Base-by-base conservation (phyloP, 2,888 invertebrate species). In the Agelastica alni region DNA sequence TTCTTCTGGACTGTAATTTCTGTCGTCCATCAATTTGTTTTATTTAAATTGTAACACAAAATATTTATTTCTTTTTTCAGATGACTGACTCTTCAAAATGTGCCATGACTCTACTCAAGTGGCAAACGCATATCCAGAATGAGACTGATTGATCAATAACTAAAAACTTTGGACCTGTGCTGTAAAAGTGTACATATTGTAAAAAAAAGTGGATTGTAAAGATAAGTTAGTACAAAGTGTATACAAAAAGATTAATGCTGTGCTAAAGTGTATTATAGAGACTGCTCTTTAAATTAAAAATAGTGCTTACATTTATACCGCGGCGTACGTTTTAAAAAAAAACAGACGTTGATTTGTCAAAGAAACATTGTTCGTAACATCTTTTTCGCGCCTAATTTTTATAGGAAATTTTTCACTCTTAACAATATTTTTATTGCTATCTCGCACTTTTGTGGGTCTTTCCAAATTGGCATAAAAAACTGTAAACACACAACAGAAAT, bases 101-200 rank as follows among this genome's bases (percentile, higher is more conserved):
- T 58, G 54, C 54, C 56, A 59, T 52, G 43, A 41, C 36, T 45
- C 43, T 45, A 44, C 30, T 28, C 48, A 47, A 30, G 56, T 61
- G 63, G 62, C 61, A 54, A 58, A 63, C n/a, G 66, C 68, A 68
- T 68, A 68, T 68, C 68, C 61, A 55, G 70, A 65, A 69, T 64
- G 68, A 71, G 73, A 72, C 71, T 72, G 71, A 72, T 49, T 51
- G 53, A 53, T 56, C 31, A 42, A 56, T 36, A 52, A 48, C 34
- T 31, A 32, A 17, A 37, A 44, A 32, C 30, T 30, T n/a, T 32
- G 28, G 39, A 55, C 12, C 16, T 47, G 51, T 30, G 28, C n/a
- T 63, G 64, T 66, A 66, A 65, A n/a, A n/a, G n/a, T n/a, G n/a
- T n/a, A n/a, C n/a, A 66, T 64, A 61, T 43, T 59, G 58, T 59